These are phyloP conservation scores for Anhinga anhinga DNA, from an alignment of 2,113 vertebrate genomes.

Conservation along the genomic window DNA sequence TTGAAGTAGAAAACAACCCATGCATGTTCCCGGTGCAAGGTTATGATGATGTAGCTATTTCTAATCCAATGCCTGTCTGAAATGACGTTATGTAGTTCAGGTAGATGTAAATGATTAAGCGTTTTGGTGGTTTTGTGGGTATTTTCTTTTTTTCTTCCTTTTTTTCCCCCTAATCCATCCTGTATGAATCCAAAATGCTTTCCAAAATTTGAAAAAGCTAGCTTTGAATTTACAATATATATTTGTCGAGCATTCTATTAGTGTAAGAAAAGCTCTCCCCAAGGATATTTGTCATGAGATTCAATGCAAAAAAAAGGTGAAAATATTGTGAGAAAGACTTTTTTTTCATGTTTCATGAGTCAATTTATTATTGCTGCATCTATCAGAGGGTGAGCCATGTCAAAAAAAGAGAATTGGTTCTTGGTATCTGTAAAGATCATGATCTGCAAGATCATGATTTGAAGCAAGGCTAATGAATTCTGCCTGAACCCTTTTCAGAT, in stretches of 20 bases:
- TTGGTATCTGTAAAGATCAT: background rate
- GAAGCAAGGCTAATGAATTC: slow-evolving; percentile 9
- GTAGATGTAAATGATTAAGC: background rate
- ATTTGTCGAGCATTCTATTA: background rate
- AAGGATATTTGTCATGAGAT: background rate
- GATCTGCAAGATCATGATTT: background rate
- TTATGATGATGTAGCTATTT: background rate
- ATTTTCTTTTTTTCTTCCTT: too few relatives aligned
- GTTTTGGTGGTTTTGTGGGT: background rate
- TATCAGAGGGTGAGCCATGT: background rate
- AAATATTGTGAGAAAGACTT: background rate
- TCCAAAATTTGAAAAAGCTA: background rate
- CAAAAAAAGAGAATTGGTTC: background rate
- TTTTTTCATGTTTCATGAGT: background rate
- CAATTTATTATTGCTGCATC: background rate
- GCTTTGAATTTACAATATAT: background rate
- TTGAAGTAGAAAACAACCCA: background rate
- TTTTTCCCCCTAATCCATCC: background rate
- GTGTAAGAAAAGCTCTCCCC: background rate
- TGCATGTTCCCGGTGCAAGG: background rate
- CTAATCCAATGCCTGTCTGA: background rate
- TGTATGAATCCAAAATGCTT: background rate
- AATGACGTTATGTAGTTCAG: background rate
- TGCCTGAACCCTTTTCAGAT: background rate
- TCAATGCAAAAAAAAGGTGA: background rate